Base-by-base conservation (phyloP, 2,888 invertebrate genomes). In the Troides aeacus region DNA sequence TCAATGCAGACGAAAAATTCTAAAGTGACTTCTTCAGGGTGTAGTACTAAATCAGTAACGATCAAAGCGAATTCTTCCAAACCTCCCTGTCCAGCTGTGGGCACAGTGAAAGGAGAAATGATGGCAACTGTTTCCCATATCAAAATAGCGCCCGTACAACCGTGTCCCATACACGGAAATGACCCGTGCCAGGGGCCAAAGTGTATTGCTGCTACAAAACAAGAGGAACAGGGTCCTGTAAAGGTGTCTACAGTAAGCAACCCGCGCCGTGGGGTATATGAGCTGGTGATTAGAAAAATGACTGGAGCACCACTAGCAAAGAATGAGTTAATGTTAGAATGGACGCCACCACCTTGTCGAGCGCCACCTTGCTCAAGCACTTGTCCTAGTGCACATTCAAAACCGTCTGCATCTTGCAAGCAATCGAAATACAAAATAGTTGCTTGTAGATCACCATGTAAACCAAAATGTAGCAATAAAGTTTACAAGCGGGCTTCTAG, bases 321-420 rank as follows among this genome's bases (percentile, higher is more conserved):
- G 72, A 91, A 91, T 73, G 92, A 92, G 74, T 74, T 92, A 57
- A 89, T 92, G 87, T 75, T 92, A 58, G 92, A 92, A 78, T 92
- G 92, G 92, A 88, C 88, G 8, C 92, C 91, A 1, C 92, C 92
- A 3, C 85, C 87, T 8, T 74, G 76, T 17, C 80, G 84, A 8
- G 75, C 81, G n/a, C 74, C 78, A 21, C 72, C 83, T 6, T 86
- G 85, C 64, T 76, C 76, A 17, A 64, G 70, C 12, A 80, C 84
- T 2, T 84, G 81, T 71, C 73, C 75, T 2, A 71, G 73, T 21
- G 72, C 79, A 5, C 84, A 81, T 64, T 60, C 74, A 15, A 70
- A 73, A 23, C 73, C 82, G 8, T 61, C 46, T 15, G 12, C 72
- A 24, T 63, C 76, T 4, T 83, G 80, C 68, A 81, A 81, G n/a